phyloP scores from a whole-genome alignment of 2,797 vertebrate genomes.

The Phataginus tetradactyla region DNA sequence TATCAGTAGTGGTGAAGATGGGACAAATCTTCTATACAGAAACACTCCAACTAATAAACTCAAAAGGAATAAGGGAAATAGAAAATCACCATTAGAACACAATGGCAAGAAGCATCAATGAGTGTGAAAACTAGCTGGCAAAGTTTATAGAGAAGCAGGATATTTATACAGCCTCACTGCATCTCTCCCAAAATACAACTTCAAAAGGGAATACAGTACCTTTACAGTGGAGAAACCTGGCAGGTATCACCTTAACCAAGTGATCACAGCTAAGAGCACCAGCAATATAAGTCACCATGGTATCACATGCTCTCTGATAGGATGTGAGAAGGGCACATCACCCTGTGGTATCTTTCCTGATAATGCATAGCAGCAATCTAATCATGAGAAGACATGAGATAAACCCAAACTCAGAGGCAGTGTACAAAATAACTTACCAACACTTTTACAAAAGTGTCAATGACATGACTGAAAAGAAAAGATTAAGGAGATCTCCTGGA shows the following conservation, averaged over 20 bases:
- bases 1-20: neutral
- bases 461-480: neutral
- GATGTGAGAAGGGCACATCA: neutral
- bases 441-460: neutral
- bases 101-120: neutral
- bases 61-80: neutral
- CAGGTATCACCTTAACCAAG: neutral
- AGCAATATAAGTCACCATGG: neutral
- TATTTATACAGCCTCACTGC: neutral
- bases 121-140: neutral
- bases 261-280: neutral
- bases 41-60: neutral
- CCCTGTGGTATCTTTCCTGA: neutral
- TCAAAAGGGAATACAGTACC: conserved; percentile 14
- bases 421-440: conserved; percentile 5
- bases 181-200: neutral
- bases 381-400: neutral
- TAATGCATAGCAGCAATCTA: neutral
- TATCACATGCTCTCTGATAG: neutral
- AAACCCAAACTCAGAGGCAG: neutral
- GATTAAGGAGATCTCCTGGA: neutral
- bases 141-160: conserved; percentile 3
- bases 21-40: neutral
- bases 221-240: neutral
- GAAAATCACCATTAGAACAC: neutral